Evolutionary conservation across 2,113 vertebrate genomes (phyloP).

Genomic region (Odontophorus gujanensis): DNA sequence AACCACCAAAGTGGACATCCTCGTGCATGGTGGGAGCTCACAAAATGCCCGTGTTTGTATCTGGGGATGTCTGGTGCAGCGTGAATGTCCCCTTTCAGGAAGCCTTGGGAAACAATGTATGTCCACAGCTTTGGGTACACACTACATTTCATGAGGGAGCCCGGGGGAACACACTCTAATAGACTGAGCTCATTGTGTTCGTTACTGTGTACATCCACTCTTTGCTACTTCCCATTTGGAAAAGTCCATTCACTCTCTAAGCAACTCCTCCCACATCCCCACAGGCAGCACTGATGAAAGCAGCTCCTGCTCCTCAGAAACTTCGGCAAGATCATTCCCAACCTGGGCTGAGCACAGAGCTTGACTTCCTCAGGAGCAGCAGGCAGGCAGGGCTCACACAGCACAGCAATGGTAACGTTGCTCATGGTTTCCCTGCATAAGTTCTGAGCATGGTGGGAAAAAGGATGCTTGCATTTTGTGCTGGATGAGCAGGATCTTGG

Average conservation of each 20-base stretch:
- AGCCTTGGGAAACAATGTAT: constrained; percentile 1
- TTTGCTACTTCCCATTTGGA: constrained; percentile 3
- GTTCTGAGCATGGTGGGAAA: background rate
- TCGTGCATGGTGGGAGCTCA: background rate
- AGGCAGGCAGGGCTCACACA: background rate
- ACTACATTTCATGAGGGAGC: background rate
- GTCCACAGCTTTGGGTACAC: background rate
- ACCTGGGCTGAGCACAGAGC: background rate
- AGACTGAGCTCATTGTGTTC: constrained; percentile 49
- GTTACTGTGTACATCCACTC: background rate
- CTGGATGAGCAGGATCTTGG: background rate
- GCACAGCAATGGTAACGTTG: background rate
- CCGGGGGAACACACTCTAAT: background rate
- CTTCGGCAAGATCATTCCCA: background rate
- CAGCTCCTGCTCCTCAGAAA: background rate
- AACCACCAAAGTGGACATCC: background rate
- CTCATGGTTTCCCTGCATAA: background rate
- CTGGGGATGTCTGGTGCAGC: constrained; percentile 7
- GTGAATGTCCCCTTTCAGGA: constrained; percentile 58
- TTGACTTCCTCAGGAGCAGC: background rate
- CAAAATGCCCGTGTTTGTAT: background rate
- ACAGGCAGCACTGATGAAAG: background rate
- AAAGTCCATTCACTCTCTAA: constrained; percentile 32
- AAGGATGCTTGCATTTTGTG: background rate
- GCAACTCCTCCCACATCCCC: background rate